Evolutionary conservation across 2,797 vertebrate genomes (phyloP).

Genomic region (Aeoliscus strigatus): DNA sequence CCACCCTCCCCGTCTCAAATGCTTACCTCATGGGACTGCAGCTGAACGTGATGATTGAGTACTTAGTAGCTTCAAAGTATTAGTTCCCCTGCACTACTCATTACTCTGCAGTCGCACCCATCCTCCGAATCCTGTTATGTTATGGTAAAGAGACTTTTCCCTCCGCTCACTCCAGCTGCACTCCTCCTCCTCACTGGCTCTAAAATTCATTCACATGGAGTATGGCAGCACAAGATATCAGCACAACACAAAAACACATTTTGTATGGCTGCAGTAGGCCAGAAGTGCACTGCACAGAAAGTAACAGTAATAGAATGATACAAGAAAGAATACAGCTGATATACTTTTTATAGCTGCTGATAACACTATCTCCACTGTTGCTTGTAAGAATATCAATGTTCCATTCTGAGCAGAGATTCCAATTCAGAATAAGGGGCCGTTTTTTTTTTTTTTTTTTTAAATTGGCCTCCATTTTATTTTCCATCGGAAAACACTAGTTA

Average conservation of each 20-base stretch:
- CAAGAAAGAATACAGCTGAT: not conserved
- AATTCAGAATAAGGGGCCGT: slow-evolving; percentile 9
- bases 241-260: slow-evolving; percentile 21
- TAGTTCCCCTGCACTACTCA: slow-evolving; percentile 22
- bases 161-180: slow-evolving; percentile 19
- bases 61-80: slow-evolving; percentile 58
- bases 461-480: slow-evolving; percentile 36
- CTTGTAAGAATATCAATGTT: not conserved
- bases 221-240: slow-evolving; percentile 27
- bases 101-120: slow-evolving; percentile 26
- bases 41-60: slow-evolving; percentile 39
- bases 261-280: slow-evolving; percentile 19
- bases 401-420: slow-evolving; percentile 5
- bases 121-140: slow-evolving; percentile 15
- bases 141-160: slow-evolving; percentile 14
- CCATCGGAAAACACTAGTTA: slow-evolving; percentile 53
- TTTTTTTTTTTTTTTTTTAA: slow-evolving; percentile 42
- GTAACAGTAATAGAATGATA: slow-evolving; percentile 1
- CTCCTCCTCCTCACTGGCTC: slow-evolving; percentile 24
- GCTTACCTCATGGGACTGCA: slow-evolving; percentile 38
- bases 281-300: slow-evolving; percentile 3
- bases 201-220: slow-evolving; percentile 36
- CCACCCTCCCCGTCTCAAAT: slow-evolving; percentile 27
- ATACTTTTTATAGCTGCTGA: slow-evolving; percentile 5
- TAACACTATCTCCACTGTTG: slow-evolving; percentile 3